Evolutionary conservation across 1,140 invertebrate genomes (phyloP).

Genomic region (Lepidurus packardi): DNA sequence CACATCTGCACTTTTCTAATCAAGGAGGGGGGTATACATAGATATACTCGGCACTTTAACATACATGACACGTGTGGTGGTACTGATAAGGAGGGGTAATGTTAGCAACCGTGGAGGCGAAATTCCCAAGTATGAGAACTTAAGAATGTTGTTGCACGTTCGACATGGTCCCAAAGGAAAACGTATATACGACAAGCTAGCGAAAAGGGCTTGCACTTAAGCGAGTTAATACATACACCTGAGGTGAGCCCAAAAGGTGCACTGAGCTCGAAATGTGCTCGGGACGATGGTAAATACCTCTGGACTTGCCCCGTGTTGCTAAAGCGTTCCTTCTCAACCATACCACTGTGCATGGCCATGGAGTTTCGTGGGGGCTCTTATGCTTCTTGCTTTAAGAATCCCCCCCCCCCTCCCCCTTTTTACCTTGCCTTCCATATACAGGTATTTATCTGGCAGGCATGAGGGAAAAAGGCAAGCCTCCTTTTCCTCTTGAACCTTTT

Average conservation of each 20-base stretch:
- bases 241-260: constrained; percentile 20
- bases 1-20: neutral
- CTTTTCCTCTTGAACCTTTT: neutral
- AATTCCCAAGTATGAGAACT: neutral
- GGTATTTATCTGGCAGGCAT: constrained; percentile 21
- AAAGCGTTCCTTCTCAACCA: neutral
- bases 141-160: neutral
- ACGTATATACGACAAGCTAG: neutral
- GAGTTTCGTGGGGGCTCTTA: neutral
- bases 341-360: neutral
- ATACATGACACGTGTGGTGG: neutral
- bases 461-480: neutral
- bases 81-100: neutral
- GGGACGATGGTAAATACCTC: constrained; percentile 14
- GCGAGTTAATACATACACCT: neutral
- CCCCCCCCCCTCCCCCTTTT: neutral
- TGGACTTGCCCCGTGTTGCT: constrained; percentile 1
- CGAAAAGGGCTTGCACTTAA: neutral
- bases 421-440: constrained; percentile 19
- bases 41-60: neutral
- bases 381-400: neutral
- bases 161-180: neutral
- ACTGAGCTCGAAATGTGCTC: constrained; percentile 17
- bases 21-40: too few species aligned
- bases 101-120: neutral